Evolutionary conservation across 2,888 invertebrate genomes (phyloP), one percentile per base, ranked within the genome.

Genomic region (Trilocha varians): DNA sequence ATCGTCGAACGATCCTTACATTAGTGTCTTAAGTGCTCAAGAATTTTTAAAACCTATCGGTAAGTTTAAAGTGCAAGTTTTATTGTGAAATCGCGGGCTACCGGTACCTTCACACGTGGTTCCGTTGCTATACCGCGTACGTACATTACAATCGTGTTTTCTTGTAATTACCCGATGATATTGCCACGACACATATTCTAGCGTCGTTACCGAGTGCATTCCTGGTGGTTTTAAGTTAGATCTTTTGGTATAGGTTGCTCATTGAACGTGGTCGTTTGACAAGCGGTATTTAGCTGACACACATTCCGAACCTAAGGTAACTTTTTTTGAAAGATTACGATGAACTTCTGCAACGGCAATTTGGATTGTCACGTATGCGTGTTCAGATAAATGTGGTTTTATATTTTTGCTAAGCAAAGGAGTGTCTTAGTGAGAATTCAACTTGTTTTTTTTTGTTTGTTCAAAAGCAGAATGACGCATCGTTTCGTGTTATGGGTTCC

Each of bases 71-170:
- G 70, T 78, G 77, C 55, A 57, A 57, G 62, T 70, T 65, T 62
- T 51, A 64, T 60, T 63, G 65, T 65, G 60, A 71, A 80, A 71
- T 65, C 68, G 68, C 74, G 76, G 72, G 76, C 74, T 73, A 75
- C 83, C 83, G 83, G 83, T 84, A 73, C 65, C 62, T 65, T 71
- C 73, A 83, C 83, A 84, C 83, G 83, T 84, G 83, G 83, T 83
- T 79, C 64, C 61, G 62, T 61, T 65, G 58, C 59, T 71, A 62
- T 68, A 73, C 60, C 69, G 70, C 72, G 72, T 75, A 70, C 66
- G 56, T 70, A 61, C 59, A 55, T 62, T 67, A 55, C 53, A 64
- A 56, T 57, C 62, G 64, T 70, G 70, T 73, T 72, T 72, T 67
- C 59, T 50, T 55, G 40, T 49, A 66, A 63, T 59, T 59, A 53